Evolutionary conservation across 1,140 invertebrate genomes (phyloP), one percentile per base, ranked within the genome.

Genomic region (Gryllus bimaculatus): DNA sequence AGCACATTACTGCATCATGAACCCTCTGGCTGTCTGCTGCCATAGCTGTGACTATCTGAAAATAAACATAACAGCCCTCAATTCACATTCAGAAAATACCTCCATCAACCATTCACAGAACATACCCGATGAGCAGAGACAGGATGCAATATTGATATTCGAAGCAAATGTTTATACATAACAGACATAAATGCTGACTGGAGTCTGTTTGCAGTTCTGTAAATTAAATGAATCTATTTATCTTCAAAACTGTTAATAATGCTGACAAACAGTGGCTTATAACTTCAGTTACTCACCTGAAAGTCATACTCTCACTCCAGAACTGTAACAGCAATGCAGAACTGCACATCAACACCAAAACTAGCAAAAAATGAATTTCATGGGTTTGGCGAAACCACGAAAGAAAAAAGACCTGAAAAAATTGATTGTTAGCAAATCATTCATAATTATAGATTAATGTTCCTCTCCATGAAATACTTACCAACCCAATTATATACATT

Each of bases 161-260:
- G 78, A 21, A 84, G 74, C 0, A 83, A 73, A 74, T 83, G 83
- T 76, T 81, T 82, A 77, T 83, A 84, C 12, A 81, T 81, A 0
- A 83, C 76, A 26, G 83, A 80, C 0, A 84, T 73, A 78, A 81
- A 83, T n/a, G 82, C 83, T 48, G 83, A 83, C 76, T 82, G 79
- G 13, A 83, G 74, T 74, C 83, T 79, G 47, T 80, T 82, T 18
- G 83, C 82, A 66, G 83, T 83, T 79, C 83, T 82, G 66, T 39
- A 75, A 78, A 80, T 77, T 47, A 39, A 73, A 54, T 47, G 10
- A 79, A 39, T 73, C 78, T 73, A 54, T 39, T 75, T 13, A 74
- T 39, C 26, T 78, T 48, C 20, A 78, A 80, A 18, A 80, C 21
- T 20, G 18, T 47, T 18, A 48, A 10, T 49, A 39, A 78, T 66